These are phyloP conservation scores for Pogonomyrmex barbatus DNA, from an alignment of 1,140 invertebrate genomes.

Conservation along the genomic window DNA sequence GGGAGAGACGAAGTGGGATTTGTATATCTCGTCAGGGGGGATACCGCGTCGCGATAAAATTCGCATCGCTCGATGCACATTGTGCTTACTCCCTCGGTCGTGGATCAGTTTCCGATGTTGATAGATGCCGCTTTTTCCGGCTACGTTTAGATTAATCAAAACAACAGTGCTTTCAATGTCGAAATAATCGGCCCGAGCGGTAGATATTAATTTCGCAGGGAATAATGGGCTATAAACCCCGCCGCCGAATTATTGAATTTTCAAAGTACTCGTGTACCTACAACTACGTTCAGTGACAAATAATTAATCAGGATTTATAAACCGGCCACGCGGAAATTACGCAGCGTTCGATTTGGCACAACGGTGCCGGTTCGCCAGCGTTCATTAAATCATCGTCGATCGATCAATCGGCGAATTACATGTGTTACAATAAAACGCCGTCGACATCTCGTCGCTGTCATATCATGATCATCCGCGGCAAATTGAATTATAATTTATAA, in stretches of 20 bases:
- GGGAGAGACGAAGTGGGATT: constrained; percentile 23
- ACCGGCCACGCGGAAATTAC: constrained; percentile 61
- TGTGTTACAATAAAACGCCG: constrained; percentile 57
- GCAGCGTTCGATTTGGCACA: constrained; percentile 48
- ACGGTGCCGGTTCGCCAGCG: constrained; percentile 35
- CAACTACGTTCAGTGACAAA: constrained; percentile 48
- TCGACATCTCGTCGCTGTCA: constrained; percentile 56
- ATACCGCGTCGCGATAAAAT: constrained; percentile 26
- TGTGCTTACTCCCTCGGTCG: constrained; percentile 10
- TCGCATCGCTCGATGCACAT: constrained; percentile 17
- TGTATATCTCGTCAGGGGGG: constrained; percentile 4
- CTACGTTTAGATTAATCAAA: constrained; percentile 54
- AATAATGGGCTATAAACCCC: constrained; percentile 62
- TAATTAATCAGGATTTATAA: constrained; percentile 65
- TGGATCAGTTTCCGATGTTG: constrained; percentile 47
- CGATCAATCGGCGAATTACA: constrained; percentile 59
- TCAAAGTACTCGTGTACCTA: constrained; percentile 52
- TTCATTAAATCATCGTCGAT: constrained; percentile 62
- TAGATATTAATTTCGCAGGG: constrained; percentile 63
- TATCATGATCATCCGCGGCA: constrained; percentile 48
- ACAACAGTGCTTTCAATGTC: constrained; percentile 58
- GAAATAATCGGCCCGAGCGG: constrained; percentile 52
- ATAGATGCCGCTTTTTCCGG: constrained; percentile 52
- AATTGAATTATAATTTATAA: constrained; percentile 58
- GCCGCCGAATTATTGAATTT: constrained; percentile 63